Base-by-base conservation (phyloP, 2,888 invertebrate genomes). In the Campoletis raptor region DNA sequence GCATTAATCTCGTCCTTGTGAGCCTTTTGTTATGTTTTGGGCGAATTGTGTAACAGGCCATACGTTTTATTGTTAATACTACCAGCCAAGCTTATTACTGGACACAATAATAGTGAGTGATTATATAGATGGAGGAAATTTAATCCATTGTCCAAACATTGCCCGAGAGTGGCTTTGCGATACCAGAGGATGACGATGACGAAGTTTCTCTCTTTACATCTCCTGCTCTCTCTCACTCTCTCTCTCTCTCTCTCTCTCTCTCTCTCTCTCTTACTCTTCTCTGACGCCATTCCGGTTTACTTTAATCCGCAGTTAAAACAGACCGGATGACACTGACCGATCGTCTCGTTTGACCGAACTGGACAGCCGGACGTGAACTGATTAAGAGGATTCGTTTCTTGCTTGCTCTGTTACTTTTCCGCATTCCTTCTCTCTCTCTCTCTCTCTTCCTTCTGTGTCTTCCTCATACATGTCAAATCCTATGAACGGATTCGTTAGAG, bases 221-320 rank as follows among this genome's bases (percentile, higher is more conserved):
- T 12, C 12, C 45, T 21, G 7, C 54, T 24, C 24, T 24, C 24
- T 24, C 57, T 24, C 24, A 4, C 48, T 15, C 37, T 6, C 37
- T 6, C 61, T 24, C 24, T 78, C 40, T 64, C 36, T 66, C 48
- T 64, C 36, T 36, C 64, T 52, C 24, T 37, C 61, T 45, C 73
- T 72, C 80, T 86, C n/a, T n/a, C n/a, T n/a, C n/a, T n/a, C n/a
- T n/a, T n/a, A n/a, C n/a, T n/a, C n/a, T 76, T 79, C 83, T 52
- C 54, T 82, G 85, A 86, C 40, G 45, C 61, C 89, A 88, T 90
- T 90, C 90, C 88, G 87, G 90, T 90, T 86, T 88, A 88, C 84
- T 87, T 90, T 93, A 93, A 93, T 92, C 93, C 93, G 84, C 88
- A 90, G 92, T 90, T 92, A 93, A 92, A 93, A 93, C 91, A 93